These are phyloP conservation scores for Bellardia bayeri DNA, from an alignment of 2,888 invertebrate genomes.

Conservation along the genomic window DNA sequence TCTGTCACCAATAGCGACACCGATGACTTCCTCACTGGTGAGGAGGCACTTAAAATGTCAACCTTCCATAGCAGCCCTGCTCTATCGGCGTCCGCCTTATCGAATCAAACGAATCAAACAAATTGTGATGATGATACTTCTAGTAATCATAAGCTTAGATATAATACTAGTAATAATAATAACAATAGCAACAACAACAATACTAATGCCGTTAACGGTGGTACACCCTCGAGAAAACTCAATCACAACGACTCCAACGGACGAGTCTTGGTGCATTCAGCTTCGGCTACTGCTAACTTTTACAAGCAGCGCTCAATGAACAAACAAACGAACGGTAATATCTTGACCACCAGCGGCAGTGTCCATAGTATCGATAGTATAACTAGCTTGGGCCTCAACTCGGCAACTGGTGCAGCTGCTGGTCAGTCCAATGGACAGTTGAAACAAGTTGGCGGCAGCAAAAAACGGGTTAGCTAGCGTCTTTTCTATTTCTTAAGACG, in stretches of 20 bases:
- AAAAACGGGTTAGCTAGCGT: conserved; percentile 83
- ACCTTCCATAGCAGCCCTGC: conserved; percentile 79
- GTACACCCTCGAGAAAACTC: conserved; percentile 56
- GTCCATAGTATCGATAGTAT: conserved; percentile 76
- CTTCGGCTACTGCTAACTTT: conserved; percentile 61
- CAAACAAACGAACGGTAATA: conserved; percentile 67
- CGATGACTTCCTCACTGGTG: conserved; percentile 78
- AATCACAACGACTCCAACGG: conserved; percentile 54
- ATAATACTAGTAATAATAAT: conserved; percentile 68
- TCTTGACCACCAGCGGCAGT: conserved; percentile 69
- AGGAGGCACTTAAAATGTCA: conserved; percentile 78
- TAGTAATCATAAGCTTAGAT: conserved; percentile 74
- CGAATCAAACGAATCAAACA: conserved; percentile 82
- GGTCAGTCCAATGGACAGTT: conserved; percentile 79
- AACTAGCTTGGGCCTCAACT: conserved; percentile 74
- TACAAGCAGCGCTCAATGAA: conserved; percentile 48
- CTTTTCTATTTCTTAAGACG: conserved; percentile 61
- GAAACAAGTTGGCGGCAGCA: conserved; percentile 80
- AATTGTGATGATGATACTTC: conserved; percentile 79
- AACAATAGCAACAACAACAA: conserved; percentile 32
- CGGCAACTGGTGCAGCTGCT: conserved; percentile 70
- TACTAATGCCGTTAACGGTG: conserved; percentile 64
- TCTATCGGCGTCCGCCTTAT: conserved; percentile 77
- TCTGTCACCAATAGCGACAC: conserved; percentile 74
- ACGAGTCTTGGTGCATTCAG: conserved; percentile 64